Percentiles rank a stretch among this genome's conserved stretches.
phyloP scores from a whole-genome alignment of 2,113 vertebrate genomes.

The Girardinichthys multiradiatus region DNA sequence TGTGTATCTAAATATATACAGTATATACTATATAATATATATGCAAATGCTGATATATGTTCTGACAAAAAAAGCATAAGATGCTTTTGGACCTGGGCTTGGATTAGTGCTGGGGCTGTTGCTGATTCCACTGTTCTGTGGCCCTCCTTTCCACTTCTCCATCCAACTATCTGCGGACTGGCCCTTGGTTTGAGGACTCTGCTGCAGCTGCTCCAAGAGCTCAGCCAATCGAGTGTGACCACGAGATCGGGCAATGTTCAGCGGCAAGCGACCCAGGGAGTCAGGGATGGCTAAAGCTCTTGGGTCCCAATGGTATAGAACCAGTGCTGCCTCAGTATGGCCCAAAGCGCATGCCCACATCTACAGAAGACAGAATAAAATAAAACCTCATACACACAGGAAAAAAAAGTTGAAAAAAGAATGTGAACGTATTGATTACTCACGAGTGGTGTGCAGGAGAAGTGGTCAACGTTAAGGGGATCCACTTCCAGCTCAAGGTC shows the following conservation, averaged over 20 bases:
- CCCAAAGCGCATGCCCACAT: slow-evolving; percentile 99
- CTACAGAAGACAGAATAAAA: slow-evolving; percentile 69
- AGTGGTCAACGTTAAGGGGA: slow-evolving; percentile 97
- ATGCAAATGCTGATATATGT: too few relatives aligned
- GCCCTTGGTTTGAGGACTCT: slow-evolving; percentile 83
- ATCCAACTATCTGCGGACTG: slow-evolving; percentile 84
- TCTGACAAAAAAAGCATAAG: neutral
- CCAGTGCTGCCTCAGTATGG: slow-evolving; percentile 91
- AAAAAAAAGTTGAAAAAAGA: neutral
- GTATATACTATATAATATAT: too few relatives aligned
- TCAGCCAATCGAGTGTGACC: slow-evolving; percentile 95
- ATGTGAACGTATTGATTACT: slow-evolving; percentile 48
- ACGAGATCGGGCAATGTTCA: slow-evolving; percentile 93
- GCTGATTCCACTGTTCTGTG: slow-evolving; percentile 84
- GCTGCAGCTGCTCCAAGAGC: slow-evolving; percentile 93
- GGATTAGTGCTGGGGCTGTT: slow-evolving; percentile 79
- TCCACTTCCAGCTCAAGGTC: slow-evolving; percentile 97
- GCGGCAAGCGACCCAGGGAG: slow-evolving; percentile 91
- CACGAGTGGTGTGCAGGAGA: slow-evolving; percentile 97
- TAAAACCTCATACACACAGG: slow-evolving; percentile 6
- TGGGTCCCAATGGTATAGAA: slow-evolving; percentile 97
- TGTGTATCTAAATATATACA: too few relatives aligned
- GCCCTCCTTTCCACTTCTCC: slow-evolving; percentile 85
- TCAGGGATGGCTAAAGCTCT: slow-evolving; percentile 95
- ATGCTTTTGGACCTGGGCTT: slow-evolving; percentile 84